phyloP scores from a whole-genome alignment of 2,797 vertebrate genomes.

The Chaetophractus vellerosus region DNA sequence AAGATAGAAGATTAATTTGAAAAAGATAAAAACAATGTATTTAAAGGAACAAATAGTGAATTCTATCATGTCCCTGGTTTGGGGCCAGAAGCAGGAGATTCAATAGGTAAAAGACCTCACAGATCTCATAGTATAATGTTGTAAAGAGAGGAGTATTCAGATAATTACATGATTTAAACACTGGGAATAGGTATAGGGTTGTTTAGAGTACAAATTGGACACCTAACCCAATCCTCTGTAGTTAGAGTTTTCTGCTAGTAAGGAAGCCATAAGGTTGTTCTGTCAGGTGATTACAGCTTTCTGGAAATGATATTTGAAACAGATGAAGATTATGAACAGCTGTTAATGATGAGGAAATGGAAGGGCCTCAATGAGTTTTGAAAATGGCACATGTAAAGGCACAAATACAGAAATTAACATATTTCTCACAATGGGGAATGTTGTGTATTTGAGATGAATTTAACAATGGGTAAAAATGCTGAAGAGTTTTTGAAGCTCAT shows the following conservation, averaged over 20 bases:
- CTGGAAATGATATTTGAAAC: constrained; percentile 43
- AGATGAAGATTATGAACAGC: not conserved
- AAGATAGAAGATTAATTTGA: constrained; percentile 29
- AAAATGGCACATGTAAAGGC: not conserved
- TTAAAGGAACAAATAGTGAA: not conserved
- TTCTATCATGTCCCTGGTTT: not conserved
- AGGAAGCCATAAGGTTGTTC: not conserved
- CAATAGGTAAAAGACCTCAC: not conserved
- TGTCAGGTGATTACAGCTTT: not conserved
- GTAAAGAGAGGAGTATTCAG: not conserved
- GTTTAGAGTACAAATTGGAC: not conserved
- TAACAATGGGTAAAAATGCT: constrained; percentile 31
- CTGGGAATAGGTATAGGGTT: not conserved
- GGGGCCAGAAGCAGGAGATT: not conserved
- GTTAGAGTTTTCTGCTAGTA: not conserved
- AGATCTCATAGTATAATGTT: not conserved
- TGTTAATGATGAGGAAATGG: not conserved
- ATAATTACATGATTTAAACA: not conserved
- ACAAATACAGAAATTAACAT: constrained; percentile 25
- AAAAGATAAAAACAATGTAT: not conserved
- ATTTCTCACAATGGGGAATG: not conserved
- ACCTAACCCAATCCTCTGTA: not conserved
- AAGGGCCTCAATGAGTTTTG: not conserved
- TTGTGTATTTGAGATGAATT: not conserved
- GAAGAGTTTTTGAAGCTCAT: not conserved